Percentiles rank a stretch among this genome's conserved stretches.
Conservation (phyloP, 1,140 invertebrate genomes). For the Platorchestia sp. region DNA sequence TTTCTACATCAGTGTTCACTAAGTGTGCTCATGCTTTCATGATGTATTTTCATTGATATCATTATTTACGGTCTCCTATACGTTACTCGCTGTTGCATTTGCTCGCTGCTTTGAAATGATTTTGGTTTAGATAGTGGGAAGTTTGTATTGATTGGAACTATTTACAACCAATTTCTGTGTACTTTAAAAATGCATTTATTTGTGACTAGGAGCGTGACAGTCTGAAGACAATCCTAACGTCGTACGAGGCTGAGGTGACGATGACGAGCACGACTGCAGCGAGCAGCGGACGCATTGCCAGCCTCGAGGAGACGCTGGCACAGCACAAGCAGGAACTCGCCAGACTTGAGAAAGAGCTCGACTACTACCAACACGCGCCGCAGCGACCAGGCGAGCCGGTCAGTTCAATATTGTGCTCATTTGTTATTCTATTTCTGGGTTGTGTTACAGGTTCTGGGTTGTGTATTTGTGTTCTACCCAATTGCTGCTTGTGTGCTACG, state of each 20-base stretch:
- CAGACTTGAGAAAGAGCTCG: slow-evolving; percentile 78
- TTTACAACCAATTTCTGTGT: not conserved
- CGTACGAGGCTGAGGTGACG: slow-evolving; percentile 86
- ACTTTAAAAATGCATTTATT: not conserved
- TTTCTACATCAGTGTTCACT: not conserved
- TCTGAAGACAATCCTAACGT: slow-evolving; percentile 81
- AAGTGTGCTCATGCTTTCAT: not conserved
- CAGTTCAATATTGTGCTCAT: not conserved
- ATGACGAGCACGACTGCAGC: slow-evolving; percentile 74
- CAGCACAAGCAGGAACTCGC: slow-evolving; percentile 80
- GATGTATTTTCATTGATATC: not conserved
- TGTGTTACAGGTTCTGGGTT: not conserved
- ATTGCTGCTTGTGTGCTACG: too few relatives aligned
- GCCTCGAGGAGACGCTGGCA: slow-evolving; percentile 77
- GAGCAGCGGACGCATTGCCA: slow-evolving; percentile 60
- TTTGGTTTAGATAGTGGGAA: not conserved
- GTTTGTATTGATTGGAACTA: not conserved
- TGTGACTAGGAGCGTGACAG: slow-evolving; percentile 78
- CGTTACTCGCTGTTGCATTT: not conserved
- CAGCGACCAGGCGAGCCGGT: slow-evolving; percentile 61
- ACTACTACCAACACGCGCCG: slow-evolving; percentile 69
- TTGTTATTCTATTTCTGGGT: too few relatives aligned
- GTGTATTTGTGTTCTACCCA: not conserved
- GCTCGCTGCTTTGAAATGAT: not conserved
- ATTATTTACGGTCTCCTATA: not conserved